Percentiles rank a stretch among this genome's conserved stretches.
Conservation (phyloP, 37 sponge, comb jelly and placozoan species). For the Spongilla lacustris region DNA sequence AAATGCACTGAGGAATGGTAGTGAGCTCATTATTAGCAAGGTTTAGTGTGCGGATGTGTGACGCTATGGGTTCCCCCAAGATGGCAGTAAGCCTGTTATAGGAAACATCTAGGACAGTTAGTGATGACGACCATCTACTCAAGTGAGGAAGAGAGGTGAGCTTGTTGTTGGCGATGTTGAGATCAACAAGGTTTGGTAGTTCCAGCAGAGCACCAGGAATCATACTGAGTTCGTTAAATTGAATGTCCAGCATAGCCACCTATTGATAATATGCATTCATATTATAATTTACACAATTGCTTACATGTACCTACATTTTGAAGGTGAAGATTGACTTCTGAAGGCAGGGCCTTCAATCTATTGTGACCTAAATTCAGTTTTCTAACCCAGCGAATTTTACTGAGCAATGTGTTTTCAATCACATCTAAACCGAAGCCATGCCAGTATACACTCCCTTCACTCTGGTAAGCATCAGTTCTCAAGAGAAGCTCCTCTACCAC, state of each 20-base stretch:
- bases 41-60: conserved; percentile 35
- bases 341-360: conserved; percentile 58
- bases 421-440: conserved; percentile 62
- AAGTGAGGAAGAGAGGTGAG: conserved; percentile 25
- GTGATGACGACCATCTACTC: conserved; percentile 28
- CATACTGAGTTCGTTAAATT: conserved; percentile 41
- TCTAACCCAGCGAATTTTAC: conserved; percentile 76
- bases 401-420: conserved; percentile 69
- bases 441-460: conserved; percentile 70
- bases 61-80: conserved; percentile 20
- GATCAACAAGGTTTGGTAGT: conserved; percentile 37
- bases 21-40: conserved; percentile 50
- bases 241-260: conserved; percentile 36
- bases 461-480: conserved; percentile 73
- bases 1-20: conserved; percentile 39
- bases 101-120: conserved; percentile 42
- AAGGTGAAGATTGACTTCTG: conserved; percentile 65
- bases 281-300: too few species aligned
- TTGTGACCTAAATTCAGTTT: conserved; percentile 67
- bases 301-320: conserved; percentile 65
- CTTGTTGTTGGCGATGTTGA: conserved; percentile 58
- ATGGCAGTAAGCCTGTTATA: conserved; percentile 43
- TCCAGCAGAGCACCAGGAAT: conserved; percentile 55
- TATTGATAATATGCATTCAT: not conserved
- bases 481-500: conserved; percentile 78